Evolutionary conservation across 2,113 vertebrate species (phyloP).

Genomic region (Eupsittula cactorum): DNA sequence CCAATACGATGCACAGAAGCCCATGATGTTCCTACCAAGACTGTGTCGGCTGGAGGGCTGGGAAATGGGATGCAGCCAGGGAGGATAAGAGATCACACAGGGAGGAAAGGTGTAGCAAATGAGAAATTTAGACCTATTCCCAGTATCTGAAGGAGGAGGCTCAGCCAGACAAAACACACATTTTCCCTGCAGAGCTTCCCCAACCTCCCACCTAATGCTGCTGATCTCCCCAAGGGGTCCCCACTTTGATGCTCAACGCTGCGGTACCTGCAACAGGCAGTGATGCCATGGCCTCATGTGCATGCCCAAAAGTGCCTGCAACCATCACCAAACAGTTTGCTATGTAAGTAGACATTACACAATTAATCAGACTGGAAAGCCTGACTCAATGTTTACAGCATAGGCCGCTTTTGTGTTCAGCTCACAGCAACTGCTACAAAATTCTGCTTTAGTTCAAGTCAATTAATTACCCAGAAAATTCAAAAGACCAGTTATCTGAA

Average conservation of each 20-base stretch:
- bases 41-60: fast-evolving
- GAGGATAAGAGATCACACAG: background rate
- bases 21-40: background rate
- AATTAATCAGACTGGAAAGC: background rate
- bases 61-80: background rate
- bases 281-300: fast-evolving
- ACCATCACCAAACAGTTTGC: background rate
- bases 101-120: background rate
- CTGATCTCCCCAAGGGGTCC: fast-evolving
- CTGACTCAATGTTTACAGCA: background rate
- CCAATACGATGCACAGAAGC: background rate
- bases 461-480: background rate
- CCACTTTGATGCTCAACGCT: fast-evolving
- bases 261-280: fast-evolving
- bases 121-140: background rate
- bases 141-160: background rate
- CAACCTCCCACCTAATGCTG: background rate
- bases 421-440: background rate
- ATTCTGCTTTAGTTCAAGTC: background rate
- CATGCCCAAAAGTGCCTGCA: background rate
- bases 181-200: background rate
- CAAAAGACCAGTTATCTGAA: background rate
- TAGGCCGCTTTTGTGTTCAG: background rate
- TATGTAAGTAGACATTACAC: background rate
- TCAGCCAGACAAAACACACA: background rate